phyloP scores from a whole-genome alignment of 1,140 invertebrate species.

The Drosophila watanabei region DNA sequence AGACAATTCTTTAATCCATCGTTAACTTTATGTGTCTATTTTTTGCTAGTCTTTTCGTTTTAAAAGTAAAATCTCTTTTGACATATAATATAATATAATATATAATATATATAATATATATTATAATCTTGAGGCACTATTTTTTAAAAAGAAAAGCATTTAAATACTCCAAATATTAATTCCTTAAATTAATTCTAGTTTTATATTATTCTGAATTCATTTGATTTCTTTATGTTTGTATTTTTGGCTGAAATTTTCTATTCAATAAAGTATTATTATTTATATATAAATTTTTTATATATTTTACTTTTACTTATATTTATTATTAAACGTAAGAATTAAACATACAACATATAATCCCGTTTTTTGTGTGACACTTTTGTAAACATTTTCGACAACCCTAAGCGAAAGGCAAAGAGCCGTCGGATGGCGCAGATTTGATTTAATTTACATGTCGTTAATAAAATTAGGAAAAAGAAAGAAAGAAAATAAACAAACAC shows the following conservation, averaged over 20 bases:
- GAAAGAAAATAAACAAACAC: conserved; percentile 14
- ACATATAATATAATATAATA: no score
- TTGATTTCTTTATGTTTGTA: background rate
- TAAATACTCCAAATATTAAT: no score
- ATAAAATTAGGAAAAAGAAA: conserved; percentile 71
- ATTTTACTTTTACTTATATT: background rate
- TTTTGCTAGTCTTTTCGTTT: no score
- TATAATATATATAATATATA: no score
- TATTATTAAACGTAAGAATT: background rate
- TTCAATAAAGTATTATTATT: background rate
- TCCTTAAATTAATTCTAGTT: background rate
- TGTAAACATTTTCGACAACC: conserved; percentile 27
- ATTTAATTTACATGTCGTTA: conserved; percentile 83
- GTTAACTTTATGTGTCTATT: no score
- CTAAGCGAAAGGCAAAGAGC: conserved; percentile 12
- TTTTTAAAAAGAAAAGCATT: no score
- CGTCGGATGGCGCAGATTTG: conserved; percentile 58
- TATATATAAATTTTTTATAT: background rate
- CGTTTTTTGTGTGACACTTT: background rate
- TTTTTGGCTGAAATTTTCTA: background rate
- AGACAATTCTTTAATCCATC: no score
- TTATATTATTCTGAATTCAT: background rate
- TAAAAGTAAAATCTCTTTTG: no score
- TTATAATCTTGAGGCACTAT: no score
- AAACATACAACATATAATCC: no score